Percentiles rank a stretch among this genome's conserved stretches.
Conservation (phyloP, 64 coral and sea anemone species). For the Orbicella faveolata region DNA sequence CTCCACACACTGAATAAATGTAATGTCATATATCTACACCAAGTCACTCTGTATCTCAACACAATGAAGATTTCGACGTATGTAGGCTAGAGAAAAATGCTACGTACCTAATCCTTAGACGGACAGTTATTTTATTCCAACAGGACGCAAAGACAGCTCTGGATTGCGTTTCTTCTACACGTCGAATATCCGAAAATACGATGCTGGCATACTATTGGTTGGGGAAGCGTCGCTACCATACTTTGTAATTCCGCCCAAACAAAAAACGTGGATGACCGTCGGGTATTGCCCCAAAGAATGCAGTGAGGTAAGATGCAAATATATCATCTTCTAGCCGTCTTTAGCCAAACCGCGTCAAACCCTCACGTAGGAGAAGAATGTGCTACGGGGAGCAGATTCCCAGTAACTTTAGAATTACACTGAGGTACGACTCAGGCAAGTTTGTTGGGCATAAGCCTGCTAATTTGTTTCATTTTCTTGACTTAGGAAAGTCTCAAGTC, state of each 20-base stretch:
- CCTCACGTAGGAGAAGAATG: too few relatives aligned
- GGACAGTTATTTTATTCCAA: background rate
- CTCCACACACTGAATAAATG: too few relatives aligned
- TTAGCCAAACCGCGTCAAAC: too few relatives aligned
- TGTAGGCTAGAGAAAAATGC: background rate
- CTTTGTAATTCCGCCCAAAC: conserved; percentile 41
- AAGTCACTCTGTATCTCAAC: too few relatives aligned
- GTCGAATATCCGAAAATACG: conserved; percentile 7
- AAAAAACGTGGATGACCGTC: background rate
- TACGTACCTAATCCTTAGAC: background rate
- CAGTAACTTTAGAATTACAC: too few relatives aligned
- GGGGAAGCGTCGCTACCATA: background rate
- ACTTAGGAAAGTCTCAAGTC: background rate
- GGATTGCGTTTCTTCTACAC: conserved; percentile 51
- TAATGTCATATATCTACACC: too few relatives aligned
- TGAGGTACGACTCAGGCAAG: too few relatives aligned
- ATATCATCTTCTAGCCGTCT: too few relatives aligned
- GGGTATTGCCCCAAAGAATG: conserved; percentile 29
- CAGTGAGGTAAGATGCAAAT: background rate
- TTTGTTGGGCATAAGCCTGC: background rate
- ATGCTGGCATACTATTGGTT: background rate
- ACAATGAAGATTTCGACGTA: too few relatives aligned
- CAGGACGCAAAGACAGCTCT: conserved; percentile 38
- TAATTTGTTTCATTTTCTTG: background rate
- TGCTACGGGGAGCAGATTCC: too few relatives aligned